A percentile compares a stretch with the other conserved stretches of the same genome.
Evolutionary conservation across 1,140 invertebrate genomes (phyloP).

Genomic region (Drosophila varians): DNA sequence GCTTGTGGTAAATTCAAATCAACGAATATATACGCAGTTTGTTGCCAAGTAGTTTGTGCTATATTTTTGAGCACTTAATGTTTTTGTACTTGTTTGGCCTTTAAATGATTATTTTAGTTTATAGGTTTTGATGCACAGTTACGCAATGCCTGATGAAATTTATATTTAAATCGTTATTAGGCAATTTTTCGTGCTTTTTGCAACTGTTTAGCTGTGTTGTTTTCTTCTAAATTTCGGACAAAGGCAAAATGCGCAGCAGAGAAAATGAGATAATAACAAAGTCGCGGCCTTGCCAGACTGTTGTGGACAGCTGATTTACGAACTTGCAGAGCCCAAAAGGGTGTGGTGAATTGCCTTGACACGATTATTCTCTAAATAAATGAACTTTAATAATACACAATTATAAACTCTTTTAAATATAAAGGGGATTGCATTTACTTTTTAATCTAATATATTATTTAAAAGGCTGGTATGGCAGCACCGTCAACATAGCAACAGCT

Average conservation of each 20-base stretch:
- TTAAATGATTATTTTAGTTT: conserved; percentile 3
- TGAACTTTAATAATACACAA: background rate
- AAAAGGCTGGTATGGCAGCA: conserved; percentile 28
- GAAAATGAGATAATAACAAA: conserved; percentile 82
- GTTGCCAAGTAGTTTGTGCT: conserved; percentile 23
- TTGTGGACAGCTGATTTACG: conserved; percentile 53
- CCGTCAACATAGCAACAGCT: conserved; percentile 52
- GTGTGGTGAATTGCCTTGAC: background rate
- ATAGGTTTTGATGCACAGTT: conserved; percentile 13
- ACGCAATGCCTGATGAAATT: conserved; percentile 12
- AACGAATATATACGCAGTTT: conserved; percentile 76
- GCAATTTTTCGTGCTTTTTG: conserved; percentile 53
- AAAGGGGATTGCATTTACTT: background rate
- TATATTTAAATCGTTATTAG: conserved; percentile 30
- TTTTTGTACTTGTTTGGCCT: conserved; percentile 50
- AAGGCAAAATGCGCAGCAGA: conserved; percentile 79
- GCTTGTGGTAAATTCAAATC: conserved; percentile 43
- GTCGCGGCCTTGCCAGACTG: conserved; percentile 49
- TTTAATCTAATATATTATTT: background rate
- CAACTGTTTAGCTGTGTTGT: conserved; percentile 37
- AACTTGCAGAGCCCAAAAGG: conserved; percentile 14
- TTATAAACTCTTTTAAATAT: background rate
- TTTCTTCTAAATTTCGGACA: conserved; percentile 67
- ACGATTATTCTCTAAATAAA: background rate
- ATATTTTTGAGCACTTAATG: conserved; percentile 51